A percentile compares a stretch with the other conserved stretches of the same genome.
These are phyloP conservation scores for Triplophysa dalaica DNA, from an alignment of 2,113 vertebrate genomes.

Conservation along the genomic window DNA sequence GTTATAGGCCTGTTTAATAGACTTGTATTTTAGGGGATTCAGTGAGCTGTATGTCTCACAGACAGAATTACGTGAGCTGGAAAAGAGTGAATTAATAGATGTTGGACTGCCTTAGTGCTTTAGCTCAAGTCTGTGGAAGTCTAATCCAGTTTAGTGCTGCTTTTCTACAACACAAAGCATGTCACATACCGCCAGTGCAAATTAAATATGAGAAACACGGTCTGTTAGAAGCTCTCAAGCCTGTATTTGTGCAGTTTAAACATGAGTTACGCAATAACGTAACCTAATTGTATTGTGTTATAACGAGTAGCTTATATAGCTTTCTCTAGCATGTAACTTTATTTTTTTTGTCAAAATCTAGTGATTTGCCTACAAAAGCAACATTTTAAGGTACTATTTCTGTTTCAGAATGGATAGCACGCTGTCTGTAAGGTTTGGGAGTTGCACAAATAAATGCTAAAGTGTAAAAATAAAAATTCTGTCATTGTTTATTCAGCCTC, in stretches of 20 bases:
- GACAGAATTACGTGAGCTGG: slow-evolving; percentile 56
- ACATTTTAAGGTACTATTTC: too few species aligned
- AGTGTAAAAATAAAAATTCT: too few species aligned
- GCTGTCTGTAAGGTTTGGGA: too few species aligned
- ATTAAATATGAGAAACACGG: slow-evolving; percentile 28
- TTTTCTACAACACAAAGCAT: slow-evolving; percentile 55
- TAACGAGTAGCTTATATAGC: not conserved
- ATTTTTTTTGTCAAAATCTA: not conserved
- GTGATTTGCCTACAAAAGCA: too few species aligned
- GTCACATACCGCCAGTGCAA: slow-evolving; percentile 55
- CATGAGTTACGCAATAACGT: slow-evolving; percentile 17
- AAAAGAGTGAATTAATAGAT: slow-evolving; percentile 52
- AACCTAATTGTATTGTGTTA: not conserved
- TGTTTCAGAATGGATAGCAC: too few species aligned
- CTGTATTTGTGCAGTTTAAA: not conserved
- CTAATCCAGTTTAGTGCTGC: slow-evolving; percentile 61
- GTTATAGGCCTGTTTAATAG: slow-evolving; percentile 57
- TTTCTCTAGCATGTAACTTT: not conserved
- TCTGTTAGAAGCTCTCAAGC: slow-evolving; percentile 3
- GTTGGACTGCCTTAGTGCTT: slow-evolving; percentile 49
- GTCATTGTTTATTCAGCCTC: too few species aligned
- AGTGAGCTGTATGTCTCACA: slow-evolving; percentile 64
- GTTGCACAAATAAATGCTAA: too few species aligned
- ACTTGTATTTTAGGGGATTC: slow-evolving; percentile 41
- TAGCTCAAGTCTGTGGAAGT: slow-evolving; percentile 46